Evolutionary conservation across 2,888 invertebrate genomes (phyloP).

Genomic region (Augiades crinisus): DNA sequence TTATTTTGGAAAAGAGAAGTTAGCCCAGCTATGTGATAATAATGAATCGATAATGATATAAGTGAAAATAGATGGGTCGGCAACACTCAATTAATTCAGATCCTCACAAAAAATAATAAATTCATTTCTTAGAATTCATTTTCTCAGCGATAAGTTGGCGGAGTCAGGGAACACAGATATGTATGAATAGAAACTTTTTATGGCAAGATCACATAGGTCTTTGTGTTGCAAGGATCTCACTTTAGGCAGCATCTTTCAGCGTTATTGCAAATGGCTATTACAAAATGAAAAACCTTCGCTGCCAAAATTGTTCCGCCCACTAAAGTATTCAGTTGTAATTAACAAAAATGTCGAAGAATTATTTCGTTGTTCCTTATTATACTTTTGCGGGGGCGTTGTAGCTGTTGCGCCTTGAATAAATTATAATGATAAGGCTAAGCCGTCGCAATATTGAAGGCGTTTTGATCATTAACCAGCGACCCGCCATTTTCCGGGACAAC

Average conservation of each 20-base stretch:
- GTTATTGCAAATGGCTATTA: background rate
- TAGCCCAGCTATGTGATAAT: no score
- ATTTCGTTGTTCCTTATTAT: slow-evolving; percentile 3
- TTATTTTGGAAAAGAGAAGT: no score
- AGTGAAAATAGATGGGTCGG: no score
- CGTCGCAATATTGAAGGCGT: slow-evolving; percentile 75
- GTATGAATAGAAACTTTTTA: no score
- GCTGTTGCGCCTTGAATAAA: slow-evolving; percentile 71
- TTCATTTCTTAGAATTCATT: no score
- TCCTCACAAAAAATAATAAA: no score
- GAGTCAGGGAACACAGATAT: no score
- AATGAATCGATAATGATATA: no score
- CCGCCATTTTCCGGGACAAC: slow-evolving; percentile 51
- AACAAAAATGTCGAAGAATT: slow-evolving; percentile 9
- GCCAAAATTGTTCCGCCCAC: background rate
- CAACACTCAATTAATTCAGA: no score
- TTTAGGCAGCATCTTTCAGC: background rate
- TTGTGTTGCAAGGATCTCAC: no score
- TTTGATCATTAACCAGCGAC: slow-evolving; percentile 53
- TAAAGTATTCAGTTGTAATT: slow-evolving; percentile 6
- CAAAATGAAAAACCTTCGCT: background rate
- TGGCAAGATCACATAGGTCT: no score
- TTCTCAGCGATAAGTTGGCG: no score
- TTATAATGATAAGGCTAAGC: slow-evolving; percentile 74
- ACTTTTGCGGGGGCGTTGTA: slow-evolving; percentile 36